Conservation (phyloP, 2,888 invertebrate genomes). For the Diogma glabrata region DNA sequence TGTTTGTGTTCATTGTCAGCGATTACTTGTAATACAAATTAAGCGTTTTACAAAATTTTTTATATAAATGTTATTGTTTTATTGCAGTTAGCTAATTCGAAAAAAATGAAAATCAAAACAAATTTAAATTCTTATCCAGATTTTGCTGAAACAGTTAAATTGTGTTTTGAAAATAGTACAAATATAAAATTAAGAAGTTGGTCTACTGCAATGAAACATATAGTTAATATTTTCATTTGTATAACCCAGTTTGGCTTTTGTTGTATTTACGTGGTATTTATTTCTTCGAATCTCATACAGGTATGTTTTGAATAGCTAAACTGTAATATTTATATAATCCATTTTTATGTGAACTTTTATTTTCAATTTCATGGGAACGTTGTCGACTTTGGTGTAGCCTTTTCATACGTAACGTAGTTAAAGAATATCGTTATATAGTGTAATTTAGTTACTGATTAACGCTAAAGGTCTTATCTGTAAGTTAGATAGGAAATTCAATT, state of each 20-base stretch:
- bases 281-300: constrained; percentile 73
- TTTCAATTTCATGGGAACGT: too few relatives aligned
- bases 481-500: too few relatives aligned
- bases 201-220: constrained; percentile 49
- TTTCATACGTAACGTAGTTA: too few relatives aligned
- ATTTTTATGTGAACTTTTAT: too few relatives aligned
- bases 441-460: too few relatives aligned
- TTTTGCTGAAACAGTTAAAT: constrained; percentile 72
- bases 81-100: constrained; percentile 55
- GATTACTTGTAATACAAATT: constrained; percentile 56
- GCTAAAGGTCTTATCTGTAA: too few relatives aligned
- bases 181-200: constrained; percentile 42
- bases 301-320: constrained; percentile 34
- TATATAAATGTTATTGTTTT: constrained; percentile 2
- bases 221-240: constrained; percentile 79
- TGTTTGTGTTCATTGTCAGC: constrained; percentile 86
- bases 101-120: constrained; percentile 48
- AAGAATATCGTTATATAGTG: too few relatives aligned
- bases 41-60: not conserved
- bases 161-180: constrained; percentile 70
- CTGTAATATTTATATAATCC: not conserved
- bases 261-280: constrained; percentile 93
- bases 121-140: constrained; percentile 49
- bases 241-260: constrained; percentile 97
- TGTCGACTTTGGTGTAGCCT: too few relatives aligned